These are phyloP conservation scores for Erithacus rubecula DNA, from an alignment of 2,797 vertebrate species.

Conservation along the genomic window DNA sequence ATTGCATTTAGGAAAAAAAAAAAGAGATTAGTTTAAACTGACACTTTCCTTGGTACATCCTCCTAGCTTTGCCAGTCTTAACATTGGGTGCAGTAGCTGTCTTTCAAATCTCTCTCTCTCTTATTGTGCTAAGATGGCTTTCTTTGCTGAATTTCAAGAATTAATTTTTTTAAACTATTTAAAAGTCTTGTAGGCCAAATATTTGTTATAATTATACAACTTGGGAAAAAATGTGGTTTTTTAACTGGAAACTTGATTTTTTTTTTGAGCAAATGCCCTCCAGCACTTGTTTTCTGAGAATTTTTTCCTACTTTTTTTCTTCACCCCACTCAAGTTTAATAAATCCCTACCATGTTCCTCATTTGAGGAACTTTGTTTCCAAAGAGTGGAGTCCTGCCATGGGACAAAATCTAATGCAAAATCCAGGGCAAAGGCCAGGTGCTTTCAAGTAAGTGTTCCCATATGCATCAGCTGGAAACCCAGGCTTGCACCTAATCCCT, in stretches of 20 bases:
- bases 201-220: background rate
- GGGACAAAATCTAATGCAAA: background rate
- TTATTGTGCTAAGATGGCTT: background rate
- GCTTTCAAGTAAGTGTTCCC: background rate
- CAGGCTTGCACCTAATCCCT: background rate
- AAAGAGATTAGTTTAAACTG: background rate
- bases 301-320: background rate
- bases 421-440: background rate
- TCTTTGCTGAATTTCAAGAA: background rate
- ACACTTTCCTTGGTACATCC: background rate
- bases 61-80: background rate
- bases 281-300: background rate
- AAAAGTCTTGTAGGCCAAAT: background rate
- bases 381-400: background rate
- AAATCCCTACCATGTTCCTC: background rate
- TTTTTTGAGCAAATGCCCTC: background rate
- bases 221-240: rapidly evolving
- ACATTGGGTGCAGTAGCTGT: background rate
- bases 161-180: background rate
- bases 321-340: background rate
- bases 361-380: background rate
- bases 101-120: background rate
- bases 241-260: background rate
- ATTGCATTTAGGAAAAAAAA: background rate
- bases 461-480: background rate